phyloP scores from a whole-genome alignment of 2,797 vertebrate species.

The Sebastes iracundus region DNA sequence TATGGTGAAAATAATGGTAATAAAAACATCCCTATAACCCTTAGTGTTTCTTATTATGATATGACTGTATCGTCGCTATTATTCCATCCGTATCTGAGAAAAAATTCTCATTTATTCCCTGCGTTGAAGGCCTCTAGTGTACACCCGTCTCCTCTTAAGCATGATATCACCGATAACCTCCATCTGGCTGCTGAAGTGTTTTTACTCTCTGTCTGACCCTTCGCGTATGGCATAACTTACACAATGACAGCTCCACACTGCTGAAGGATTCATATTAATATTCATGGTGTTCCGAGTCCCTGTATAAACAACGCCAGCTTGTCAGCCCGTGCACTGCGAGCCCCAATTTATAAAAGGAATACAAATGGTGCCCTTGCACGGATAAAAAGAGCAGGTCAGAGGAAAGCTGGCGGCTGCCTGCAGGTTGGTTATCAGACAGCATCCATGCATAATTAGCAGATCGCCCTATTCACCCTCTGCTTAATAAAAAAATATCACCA shows the following conservation, averaged over 20 bases:
- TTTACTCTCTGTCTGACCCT: conserved; percentile 53
- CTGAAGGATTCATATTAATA: conserved; percentile 73
- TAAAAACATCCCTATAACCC: neutral
- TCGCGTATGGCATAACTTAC: conserved; percentile 44
- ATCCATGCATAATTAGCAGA: conserved; percentile 60
- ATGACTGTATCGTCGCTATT: neutral
- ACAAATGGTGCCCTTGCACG: conserved; percentile 75
- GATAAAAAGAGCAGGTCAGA: conserved; percentile 66
- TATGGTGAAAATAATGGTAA: neutral
- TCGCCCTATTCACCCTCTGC: conserved; percentile 29
- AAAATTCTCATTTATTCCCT: conserved; percentile 10
- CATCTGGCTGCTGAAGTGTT: conserved; percentile 55
- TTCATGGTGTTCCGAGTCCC: conserved; percentile 66
- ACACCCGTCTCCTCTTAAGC: conserved; percentile 17
- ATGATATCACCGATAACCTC: conserved; percentile 65
- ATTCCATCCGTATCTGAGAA: neutral
- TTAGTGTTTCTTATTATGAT: neutral
- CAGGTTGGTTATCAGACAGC: conserved; percentile 62
- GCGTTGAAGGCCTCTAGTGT: conserved; percentile 3
- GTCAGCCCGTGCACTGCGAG: conserved; percentile 55
- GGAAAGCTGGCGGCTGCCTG: conserved; percentile 59
- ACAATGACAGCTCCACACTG: conserved; percentile 53
- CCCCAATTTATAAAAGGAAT: conserved; percentile 67
- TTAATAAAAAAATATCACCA: conserved; percentile 12
- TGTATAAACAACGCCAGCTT: conserved; percentile 71